Base-by-base conservation (phyloP, 2,113 vertebrate species). In the Lagopus muta region DNA sequence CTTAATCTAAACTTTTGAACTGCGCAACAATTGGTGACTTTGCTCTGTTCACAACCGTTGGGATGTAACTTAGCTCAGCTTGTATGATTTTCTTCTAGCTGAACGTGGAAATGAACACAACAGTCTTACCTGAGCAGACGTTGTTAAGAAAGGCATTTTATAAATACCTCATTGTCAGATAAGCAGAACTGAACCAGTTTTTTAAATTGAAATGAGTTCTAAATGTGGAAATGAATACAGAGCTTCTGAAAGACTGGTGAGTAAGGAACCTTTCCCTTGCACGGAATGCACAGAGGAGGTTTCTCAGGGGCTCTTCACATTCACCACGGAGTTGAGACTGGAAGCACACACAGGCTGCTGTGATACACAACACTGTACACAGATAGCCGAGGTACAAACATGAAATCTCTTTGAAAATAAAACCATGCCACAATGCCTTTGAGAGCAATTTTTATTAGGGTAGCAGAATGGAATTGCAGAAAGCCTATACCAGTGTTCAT, bases 391-490 rank as follows among this genome's bases (percentile, higher is more conserved):
- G 15, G 18, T 54, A 55, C 71, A 62, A 86, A 3, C 45, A 58
- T 69, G 60, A 69, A 19, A 50, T 43, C 38, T 58, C 74, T 48
- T 71, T 82, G 79, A 79, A 95, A 96, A 97, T 82, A 97, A 97
- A 96, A 93, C 88, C 86, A 97, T 92, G 88, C 83, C 65, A 96
- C 92, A 92, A 96, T 83, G 57, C 92, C 85, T 97, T 85, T 91
- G 96, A 98, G 95, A 98, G 96, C 96, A 93, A 95, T 95, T 97
- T 98, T 98, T 98, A 98, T 98, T 95, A 95, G 95, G 97, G 93
- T 92, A 98, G 97, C 97, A 97, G 97, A 97, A 97, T 72, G 96
- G 95, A 97, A 94, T 95, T 61, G 97, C 97, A 96, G 96, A 95
- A 97, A 97, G 97, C 96, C 97, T 97, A 80, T 81, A 96, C 94